Percentiles rank a stretch among this genome's conserved stretches.
These are phyloP conservation scores for Chaetophractus vellerosus DNA, from an alignment of 2,797 vertebrate genomes.

Conservation along the genomic window DNA sequence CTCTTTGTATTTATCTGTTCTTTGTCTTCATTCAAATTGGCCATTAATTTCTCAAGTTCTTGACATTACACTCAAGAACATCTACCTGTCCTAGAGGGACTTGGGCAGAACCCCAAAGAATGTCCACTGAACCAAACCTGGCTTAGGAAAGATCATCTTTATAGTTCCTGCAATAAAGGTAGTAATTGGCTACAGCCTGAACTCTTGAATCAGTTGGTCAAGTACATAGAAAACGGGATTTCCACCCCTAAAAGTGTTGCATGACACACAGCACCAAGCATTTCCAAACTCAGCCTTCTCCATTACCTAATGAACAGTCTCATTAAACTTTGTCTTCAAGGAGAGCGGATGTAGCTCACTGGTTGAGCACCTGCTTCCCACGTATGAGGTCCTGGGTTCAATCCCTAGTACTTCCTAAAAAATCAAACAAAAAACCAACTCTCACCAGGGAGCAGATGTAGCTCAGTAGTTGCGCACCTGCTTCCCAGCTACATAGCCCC, in stretches of 20 bases:
- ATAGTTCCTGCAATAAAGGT: too few species aligned
- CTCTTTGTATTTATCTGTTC: not conserved
- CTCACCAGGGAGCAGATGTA: too few species aligned
- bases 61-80: not conserved
- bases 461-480: too few species aligned
- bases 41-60: not conserved
- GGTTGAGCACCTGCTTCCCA: too few species aligned
- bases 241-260: not conserved
- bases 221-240: not conserved
- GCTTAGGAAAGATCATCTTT: not conserved
- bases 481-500: not conserved
- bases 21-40: not conserved
- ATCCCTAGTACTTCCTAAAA: too few species aligned
- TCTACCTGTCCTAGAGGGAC: not conserved
- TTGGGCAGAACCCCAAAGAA: not conserved
- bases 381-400: too few species aligned
- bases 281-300: not conserved
- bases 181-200: not conserved
- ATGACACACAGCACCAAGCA: not conserved
- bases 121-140: fast-evolving
- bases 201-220: not conserved
- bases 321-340: not conserved
- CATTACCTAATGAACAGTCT: not conserved
- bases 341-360: too few species aligned
- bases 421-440: too few species aligned